These are phyloP conservation scores for Tetraneura akinire DNA, from an alignment of 1,140 invertebrate genomes.

Conservation along the genomic window DNA sequence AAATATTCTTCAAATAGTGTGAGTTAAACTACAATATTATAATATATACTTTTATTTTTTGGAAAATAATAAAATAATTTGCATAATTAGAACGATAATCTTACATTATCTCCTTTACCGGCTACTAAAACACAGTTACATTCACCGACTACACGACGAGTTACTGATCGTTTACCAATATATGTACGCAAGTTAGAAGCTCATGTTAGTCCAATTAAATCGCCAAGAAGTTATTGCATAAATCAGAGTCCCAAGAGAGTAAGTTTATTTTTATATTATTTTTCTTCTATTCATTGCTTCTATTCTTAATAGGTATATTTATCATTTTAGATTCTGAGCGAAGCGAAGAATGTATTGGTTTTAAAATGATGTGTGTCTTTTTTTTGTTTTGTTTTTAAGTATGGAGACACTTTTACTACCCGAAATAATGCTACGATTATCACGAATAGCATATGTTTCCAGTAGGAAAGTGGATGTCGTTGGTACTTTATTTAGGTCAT, in stretches of 20 bases:
- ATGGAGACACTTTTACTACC: too few relatives aligned
- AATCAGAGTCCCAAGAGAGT: conserved; percentile 83
- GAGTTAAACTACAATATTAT: conserved; percentile 23
- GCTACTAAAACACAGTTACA: conserved; percentile 65
- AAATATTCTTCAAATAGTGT: conserved; percentile 66
- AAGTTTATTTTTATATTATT: conserved; percentile 18
- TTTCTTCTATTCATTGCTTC: too few relatives aligned
- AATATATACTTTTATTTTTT: conserved; percentile 44
- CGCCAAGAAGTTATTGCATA: conserved; percentile 79
- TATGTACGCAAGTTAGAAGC: conserved; percentile 68
- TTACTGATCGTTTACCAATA: conserved; percentile 69
- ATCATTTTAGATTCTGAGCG: too few relatives aligned
- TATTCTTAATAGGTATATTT: too few relatives aligned
- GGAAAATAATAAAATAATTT: conserved; percentile 16
- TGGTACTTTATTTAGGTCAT: too few relatives aligned
- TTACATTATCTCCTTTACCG: conserved; percentile 78
- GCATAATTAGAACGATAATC: conserved; percentile 60
- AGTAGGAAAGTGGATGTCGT: too few relatives aligned
- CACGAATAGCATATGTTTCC: too few relatives aligned
- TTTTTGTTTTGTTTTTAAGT: too few relatives aligned
- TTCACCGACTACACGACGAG: conserved; percentile 70
- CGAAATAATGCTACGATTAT: too few relatives aligned
- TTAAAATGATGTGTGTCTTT: too few relatives aligned
- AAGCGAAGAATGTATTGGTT: too few relatives aligned
- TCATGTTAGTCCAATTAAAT: conserved; percentile 61